Base-by-base conservation (phyloP, 2,797 vertebrate genomes). In the Syngnathus acus region DNA sequence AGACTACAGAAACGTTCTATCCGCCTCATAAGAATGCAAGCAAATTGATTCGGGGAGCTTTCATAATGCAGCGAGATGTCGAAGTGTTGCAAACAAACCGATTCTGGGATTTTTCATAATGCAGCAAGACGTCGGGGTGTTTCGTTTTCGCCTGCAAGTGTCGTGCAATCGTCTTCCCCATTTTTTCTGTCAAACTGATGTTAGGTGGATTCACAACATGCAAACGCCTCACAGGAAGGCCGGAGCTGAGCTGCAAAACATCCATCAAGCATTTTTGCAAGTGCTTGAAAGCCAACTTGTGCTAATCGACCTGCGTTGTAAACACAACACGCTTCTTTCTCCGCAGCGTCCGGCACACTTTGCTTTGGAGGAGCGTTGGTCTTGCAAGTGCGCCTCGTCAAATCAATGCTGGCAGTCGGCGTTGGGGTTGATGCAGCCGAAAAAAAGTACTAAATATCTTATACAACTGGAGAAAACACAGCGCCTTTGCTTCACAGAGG, bases 281-380 rank as follows among this genome's bases (percentile, higher is more conserved):
- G 57, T 19, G 17, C 3, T 58, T 37, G 37, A 38, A 59, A 17
- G 32, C 14, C 38, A 1, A 11, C 26, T 57, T 17, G 14, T 40
- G 9, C 37, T 60, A 40, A 60, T 58, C 32, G 17, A 60, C 17
- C 38, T 40, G 8, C 5, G 6, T 58, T 58, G 7, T 4, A 58
- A 58, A 58, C 55, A 38, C 55, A 19, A 38, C 32, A 58, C 32
- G 57, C 57, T 19, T 58, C 37, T 58, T 19, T 58, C 37, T 58
- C 16, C 1, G 57, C 37, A 9, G 37, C 11, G 8, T 61, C 37
- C 38, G n/a, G 21, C 59, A 14, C 59, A 21, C n/a, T 61, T 61
- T 5, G 9, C 59, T 6, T 61, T 14, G 10, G 42, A 42, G 39
- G n/a, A 6, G 10, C 13, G 59, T n/a, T n/a, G 1, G 1, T 60